Conservation (phyloP, 1,140 invertebrate species). For the Drosophila subpulchrella region DNA sequence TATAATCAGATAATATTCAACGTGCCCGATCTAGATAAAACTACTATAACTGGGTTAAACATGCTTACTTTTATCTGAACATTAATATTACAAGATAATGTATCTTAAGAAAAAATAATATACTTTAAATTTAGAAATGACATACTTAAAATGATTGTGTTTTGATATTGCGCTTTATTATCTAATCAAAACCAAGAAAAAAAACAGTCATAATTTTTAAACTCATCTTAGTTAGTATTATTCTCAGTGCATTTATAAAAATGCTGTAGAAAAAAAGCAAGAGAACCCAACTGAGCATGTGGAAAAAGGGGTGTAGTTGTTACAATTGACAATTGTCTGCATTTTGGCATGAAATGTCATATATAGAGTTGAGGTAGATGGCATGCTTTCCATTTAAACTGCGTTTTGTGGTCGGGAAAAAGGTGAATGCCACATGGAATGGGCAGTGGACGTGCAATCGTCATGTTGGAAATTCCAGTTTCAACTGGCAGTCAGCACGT, state of each 20-base stretch:
- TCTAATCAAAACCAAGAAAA: too few species aligned
- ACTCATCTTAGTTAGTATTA: too few species aligned
- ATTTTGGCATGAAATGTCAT: conserved; percentile 80
- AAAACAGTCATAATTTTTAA: too few species aligned
- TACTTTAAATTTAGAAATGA: too few species aligned
- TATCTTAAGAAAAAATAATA: too few species aligned
- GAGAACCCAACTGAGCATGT: conserved; percentile 17
- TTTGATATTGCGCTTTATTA: too few species aligned
- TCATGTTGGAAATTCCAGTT: conserved; percentile 53
- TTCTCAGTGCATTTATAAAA: conserved; percentile 4
- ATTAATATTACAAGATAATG: too few species aligned
- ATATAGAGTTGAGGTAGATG: conserved; percentile 41
- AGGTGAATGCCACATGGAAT: conserved; percentile 63
- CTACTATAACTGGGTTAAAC: not conserved
- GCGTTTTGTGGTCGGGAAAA: conserved; percentile 70
- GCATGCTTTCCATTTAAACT: conserved; percentile 61
- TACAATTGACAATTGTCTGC: conserved; percentile 78
- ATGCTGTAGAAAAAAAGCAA: conserved; percentile 4
- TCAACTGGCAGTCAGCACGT: conserved; percentile 81
- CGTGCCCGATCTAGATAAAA: not conserved
- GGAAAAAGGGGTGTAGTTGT: conserved; percentile 71
- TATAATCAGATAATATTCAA: not conserved
- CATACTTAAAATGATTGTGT: too few species aligned
- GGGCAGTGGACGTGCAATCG: conserved; percentile 25
- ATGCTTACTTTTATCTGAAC: not conserved